Conservation (phyloP, 2,888 invertebrate genomes). For the Uloborus plumipes region DNA sequence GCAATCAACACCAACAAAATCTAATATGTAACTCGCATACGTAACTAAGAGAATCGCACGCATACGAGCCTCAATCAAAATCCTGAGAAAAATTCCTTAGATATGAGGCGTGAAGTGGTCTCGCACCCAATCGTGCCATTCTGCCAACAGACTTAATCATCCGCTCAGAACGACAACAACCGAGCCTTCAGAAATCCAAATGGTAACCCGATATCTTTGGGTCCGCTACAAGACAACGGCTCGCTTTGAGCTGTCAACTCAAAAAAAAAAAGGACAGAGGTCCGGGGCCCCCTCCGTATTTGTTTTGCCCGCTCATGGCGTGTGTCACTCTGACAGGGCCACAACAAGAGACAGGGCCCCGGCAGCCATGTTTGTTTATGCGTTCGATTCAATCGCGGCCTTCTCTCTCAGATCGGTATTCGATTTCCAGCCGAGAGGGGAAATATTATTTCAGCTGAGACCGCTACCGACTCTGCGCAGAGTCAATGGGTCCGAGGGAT, state of each 20-base stretch:
- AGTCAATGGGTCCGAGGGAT: conserved; percentile 18
- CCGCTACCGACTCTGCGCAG: conserved; percentile 15
- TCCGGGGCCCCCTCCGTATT: conserved; percentile 22
- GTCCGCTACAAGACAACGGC: conserved; percentile 3
- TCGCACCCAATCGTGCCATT: too few species aligned
- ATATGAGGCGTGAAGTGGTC: too few species aligned
- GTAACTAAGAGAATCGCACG: too few species aligned
- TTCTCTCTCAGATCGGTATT: not conserved
- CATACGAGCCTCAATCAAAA: too few species aligned
- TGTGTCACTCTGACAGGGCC: conserved; percentile 39
- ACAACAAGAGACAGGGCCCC: conserved; percentile 13
- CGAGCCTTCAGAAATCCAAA: too few species aligned
- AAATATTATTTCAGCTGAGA: conserved; percentile 59
- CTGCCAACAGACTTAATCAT: too few species aligned
- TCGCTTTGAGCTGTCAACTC: conserved; percentile 26
- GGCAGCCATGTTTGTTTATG: conserved; percentile 45
- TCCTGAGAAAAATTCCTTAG: too few species aligned
- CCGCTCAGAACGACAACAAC: too few species aligned
- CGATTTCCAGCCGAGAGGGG: conserved; percentile 6
- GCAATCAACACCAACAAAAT: too few species aligned
- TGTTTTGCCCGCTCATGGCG: conserved; percentile 49
- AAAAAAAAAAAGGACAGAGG: conserved; percentile 6
- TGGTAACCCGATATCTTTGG: too few species aligned
- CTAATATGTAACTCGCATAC: too few species aligned
- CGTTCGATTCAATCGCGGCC: not conserved